phyloP scores from a whole-genome alignment of 2,888 invertebrate species.

The Nomada ruficornis region DNA sequence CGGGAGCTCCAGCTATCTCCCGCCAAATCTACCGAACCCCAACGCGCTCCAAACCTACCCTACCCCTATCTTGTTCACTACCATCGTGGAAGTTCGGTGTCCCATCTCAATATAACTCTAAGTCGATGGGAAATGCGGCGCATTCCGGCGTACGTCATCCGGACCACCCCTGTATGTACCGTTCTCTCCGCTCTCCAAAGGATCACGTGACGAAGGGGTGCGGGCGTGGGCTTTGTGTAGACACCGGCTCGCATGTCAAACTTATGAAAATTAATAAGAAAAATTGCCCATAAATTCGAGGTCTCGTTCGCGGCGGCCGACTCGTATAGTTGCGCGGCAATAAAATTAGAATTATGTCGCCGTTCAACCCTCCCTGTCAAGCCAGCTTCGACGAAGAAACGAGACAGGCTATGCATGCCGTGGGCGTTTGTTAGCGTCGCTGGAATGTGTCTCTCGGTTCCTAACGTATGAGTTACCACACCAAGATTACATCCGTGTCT shows the following conservation, averaged over 20 bases:
- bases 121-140: constrained; percentile 28
- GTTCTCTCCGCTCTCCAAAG: background rate
- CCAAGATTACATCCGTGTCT: constrained; percentile 83
- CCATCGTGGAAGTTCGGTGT: constrained; percentile 19
- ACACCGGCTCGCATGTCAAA: constrained; percentile 81
- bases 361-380: constrained; percentile 24
- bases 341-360: constrained; percentile 84
- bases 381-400: constrained; percentile 30
- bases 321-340: constrained; percentile 77
- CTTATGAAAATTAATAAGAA: constrained; percentile 84
- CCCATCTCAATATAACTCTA: constrained; percentile 15
- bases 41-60: background rate
- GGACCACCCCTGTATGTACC: background rate
- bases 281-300: constrained; percentile 83
- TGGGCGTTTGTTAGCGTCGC: constrained; percentile 79
- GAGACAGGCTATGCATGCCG: constrained; percentile 48
- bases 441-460: constrained; percentile 80
- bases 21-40: too few species aligned
- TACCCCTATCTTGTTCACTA: background rate
- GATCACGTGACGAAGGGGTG: too few species aligned
- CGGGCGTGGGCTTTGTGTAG: constrained; percentile 73
- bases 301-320: constrained; percentile 64
- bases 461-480: constrained; percentile 81
- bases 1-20: background rate
- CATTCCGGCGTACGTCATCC: constrained; percentile 10